phyloP scores from a whole-genome alignment of 2,888 invertebrate species.

The Aelia acuminata region DNA sequence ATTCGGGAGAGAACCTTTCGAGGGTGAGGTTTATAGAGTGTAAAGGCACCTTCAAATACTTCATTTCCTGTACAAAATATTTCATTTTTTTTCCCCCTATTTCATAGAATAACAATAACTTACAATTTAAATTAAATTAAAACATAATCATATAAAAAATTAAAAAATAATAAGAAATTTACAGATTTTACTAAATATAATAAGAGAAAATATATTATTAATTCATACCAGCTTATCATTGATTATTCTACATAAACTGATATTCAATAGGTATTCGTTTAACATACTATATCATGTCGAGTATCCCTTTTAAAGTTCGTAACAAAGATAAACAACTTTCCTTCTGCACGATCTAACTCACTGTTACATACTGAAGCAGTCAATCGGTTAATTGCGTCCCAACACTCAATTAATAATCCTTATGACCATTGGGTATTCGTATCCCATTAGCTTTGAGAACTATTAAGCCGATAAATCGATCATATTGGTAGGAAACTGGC shows the following conservation, averaged over 20 bases:
- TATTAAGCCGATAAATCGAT: not conserved
- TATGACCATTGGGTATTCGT: not conserved
- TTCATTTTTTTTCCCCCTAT: too few relatives aligned
- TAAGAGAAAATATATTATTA: not conserved
- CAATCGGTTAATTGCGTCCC: not conserved
- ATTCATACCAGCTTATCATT: not conserved
- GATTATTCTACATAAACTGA: not conserved
- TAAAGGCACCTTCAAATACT: too few relatives aligned
- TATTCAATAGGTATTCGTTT: not conserved
- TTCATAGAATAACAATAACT: too few relatives aligned
- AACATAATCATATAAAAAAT: too few relatives aligned
- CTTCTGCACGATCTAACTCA: not conserved
- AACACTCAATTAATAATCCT: conserved; percentile 21
- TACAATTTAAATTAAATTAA: too few relatives aligned
- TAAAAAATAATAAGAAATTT: too few relatives aligned
- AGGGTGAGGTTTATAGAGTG: too few relatives aligned
- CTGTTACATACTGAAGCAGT: not conserved
- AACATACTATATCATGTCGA: not conserved
- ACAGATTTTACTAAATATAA: too few relatives aligned
- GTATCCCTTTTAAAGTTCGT: not conserved
- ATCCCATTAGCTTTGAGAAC: not conserved
- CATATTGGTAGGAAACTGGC: not conserved
- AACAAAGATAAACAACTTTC: not conserved
- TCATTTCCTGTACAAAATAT: too few relatives aligned
- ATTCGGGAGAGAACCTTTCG: too few relatives aligned